A percentile compares a stretch with the other conserved stretches of the same genome.
Conservation (phyloP, 2,113 vertebrate species). For the Hassar affinis region DNA sequence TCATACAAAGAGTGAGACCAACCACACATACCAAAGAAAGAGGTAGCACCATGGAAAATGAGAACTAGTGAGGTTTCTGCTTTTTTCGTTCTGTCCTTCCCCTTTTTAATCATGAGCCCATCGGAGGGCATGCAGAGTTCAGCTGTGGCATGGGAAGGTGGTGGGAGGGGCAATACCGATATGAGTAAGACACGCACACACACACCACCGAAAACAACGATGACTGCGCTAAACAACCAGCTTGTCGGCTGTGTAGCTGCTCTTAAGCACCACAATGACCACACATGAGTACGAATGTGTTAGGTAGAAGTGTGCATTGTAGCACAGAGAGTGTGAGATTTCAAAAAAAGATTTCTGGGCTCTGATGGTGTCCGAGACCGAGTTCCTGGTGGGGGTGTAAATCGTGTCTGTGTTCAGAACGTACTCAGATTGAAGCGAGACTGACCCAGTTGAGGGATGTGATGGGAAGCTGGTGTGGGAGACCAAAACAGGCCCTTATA, state of each 20-base stretch:
- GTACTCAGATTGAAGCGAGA: slow-evolving; percentile 55
- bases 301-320: slow-evolving; percentile 2
- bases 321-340: slow-evolving; percentile 32
- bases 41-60: slow-evolving; percentile 75
- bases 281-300: background rate
- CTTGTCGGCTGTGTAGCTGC: slow-evolving; percentile 43
- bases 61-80: slow-evolving; percentile 75
- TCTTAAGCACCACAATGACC: slow-evolving; percentile 33
- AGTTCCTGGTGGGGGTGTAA: slow-evolving; percentile 8
- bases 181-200: slow-evolving; percentile 61
- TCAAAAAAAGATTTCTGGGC: background rate
- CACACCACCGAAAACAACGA: slow-evolving; percentile 53
- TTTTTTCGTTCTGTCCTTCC: slow-evolving; percentile 63
- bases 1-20: slow-evolving; percentile 45
- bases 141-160: slow-evolving; percentile 61
- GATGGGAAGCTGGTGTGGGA: slow-evolving; percentile 74
- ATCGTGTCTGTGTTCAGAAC: slow-evolving; percentile 27
- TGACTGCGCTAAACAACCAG: slow-evolving; percentile 48
- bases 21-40: slow-evolving; percentile 72
- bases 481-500: slow-evolving; percentile 78
- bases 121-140: slow-evolving; percentile 76
- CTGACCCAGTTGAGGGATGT: slow-evolving; percentile 70
- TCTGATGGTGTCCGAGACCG: slow-evolving; percentile 31
- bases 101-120: slow-evolving; percentile 71
- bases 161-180: slow-evolving; percentile 62